Evolutionary conservation across 2,113 vertebrate species (phyloP), one percentile per base, ranked within the genome.

Genomic region (Muntiacus muntjak): DNA sequence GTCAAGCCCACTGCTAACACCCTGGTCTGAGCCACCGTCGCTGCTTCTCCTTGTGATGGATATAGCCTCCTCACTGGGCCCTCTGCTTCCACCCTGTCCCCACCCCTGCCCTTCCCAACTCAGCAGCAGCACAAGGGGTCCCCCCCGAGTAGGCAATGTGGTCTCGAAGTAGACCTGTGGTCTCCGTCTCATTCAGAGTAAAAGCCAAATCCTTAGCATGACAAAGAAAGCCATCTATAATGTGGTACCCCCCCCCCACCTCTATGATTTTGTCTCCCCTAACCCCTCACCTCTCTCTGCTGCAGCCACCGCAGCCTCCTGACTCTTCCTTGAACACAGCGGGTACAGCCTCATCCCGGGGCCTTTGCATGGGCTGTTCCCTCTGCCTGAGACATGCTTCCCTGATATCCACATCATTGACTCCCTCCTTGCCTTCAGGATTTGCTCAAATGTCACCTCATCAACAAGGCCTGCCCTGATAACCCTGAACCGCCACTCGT

Each of bases 1-100:
- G 0, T 40, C 50, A n/a, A 0, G 7, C 33, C 23, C 33, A 4
- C 93, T 1, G 5, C 40, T 2, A 26, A 10, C 5, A 7, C 33
- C 67, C 2, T 16, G 25, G 16, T 21, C 83, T 40, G 17, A 78
- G 83, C 12, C 11, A 8, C 62, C 5, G 0, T 2, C 0, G 1
- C 9, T 1, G 25, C 33, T 4, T 13, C 21, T 74, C 67, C 52
- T 23, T 6, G 0, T 4, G 71, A 43, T 21, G 6, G 17, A 15
- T 30, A 23, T 16, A 13, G 60, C 17, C 17, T 87, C 47, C 50
- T 26, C 8, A 17, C 9, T 33, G 17, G 58, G 33, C 19, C 36
- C 79, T 58, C 36, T 62, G 23, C 76, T 23, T 54, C 43, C 21
- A 52, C 52, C 19, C 76, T 25, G 36, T 26, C 85, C 58, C 55